Percentiles rank a stretch among this genome's conserved stretches.
phyloP scores from a whole-genome alignment of 2,113 vertebrate genomes.

The Cottus gobio region DNA sequence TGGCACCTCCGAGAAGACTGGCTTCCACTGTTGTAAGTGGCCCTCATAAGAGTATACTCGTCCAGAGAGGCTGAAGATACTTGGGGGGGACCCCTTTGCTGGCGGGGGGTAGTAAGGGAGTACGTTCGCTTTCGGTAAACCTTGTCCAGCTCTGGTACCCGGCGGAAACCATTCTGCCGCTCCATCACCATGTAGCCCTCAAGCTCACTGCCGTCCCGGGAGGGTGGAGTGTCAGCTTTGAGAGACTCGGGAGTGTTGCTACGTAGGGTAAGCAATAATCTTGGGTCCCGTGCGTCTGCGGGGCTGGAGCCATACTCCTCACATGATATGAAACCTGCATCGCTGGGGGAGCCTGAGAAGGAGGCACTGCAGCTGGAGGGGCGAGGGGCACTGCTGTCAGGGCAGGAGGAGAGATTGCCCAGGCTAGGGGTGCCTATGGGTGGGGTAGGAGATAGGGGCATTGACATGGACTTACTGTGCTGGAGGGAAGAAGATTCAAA shows the following conservation, averaged over 20 bases:
- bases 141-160: slow-evolving; percentile 80
- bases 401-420: slow-evolving; percentile 86
- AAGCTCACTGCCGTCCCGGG: slow-evolving; percentile 85
- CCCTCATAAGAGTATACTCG: slow-evolving; percentile 94
- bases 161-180: slow-evolving; percentile 75
- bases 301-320: slow-evolving; percentile 96
- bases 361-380: slow-evolving; percentile 93
- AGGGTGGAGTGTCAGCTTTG: slow-evolving; percentile 87
- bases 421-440: slow-evolving; percentile 85
- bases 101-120: slow-evolving; percentile 91
- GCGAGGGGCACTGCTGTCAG: slow-evolving; percentile 85
- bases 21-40: slow-evolving; percentile 85
- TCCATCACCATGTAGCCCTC: slow-evolving; percentile 95
- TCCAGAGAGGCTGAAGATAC: slow-evolving; percentile 94
- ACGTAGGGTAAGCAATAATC: slow-evolving; percentile 78
- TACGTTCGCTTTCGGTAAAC: slow-evolving; percentile 92
- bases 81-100: slow-evolving; percentile 87
- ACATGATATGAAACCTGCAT: slow-evolving; percentile 93
- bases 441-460: slow-evolving; percentile 90
- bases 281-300: slow-evolving; percentile 84
- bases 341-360: slow-evolving; percentile 92
- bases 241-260: slow-evolving; percentile 94
- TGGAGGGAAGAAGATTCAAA: slow-evolving; percentile 84
- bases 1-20: slow-evolving; percentile 85
- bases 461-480: slow-evolving; percentile 93